Conservation (phyloP, 2,888 invertebrate genomes). For the Pachymerium ferrugineum region DNA sequence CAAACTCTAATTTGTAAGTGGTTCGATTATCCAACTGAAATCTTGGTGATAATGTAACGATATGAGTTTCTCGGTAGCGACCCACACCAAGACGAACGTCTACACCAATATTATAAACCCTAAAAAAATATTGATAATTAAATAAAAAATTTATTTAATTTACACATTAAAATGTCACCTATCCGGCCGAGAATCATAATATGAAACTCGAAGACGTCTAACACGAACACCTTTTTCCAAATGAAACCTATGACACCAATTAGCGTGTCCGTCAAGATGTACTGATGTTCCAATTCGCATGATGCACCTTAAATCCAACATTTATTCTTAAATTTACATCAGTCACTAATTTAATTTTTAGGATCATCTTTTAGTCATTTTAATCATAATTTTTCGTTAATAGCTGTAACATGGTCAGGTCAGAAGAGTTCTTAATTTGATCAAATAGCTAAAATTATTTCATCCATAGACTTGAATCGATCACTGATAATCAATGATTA, state of each 20-base stretch:
- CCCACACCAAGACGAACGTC: slow-evolving; percentile 82
- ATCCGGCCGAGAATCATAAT: slow-evolving; percentile 60
- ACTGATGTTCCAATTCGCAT: slow-evolving; percentile 66
- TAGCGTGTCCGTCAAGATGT: slow-evolving; percentile 54
- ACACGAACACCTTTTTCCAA: slow-evolving; percentile 70
- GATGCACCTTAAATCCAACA: slow-evolving; percentile 41
- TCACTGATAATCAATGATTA: no score
- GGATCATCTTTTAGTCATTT: no score
- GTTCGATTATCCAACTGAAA: slow-evolving; percentile 90
- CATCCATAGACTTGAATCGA: no score
- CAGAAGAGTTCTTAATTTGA: no score
- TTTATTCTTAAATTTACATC: neutral
- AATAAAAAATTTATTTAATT: neutral
- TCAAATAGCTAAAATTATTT: no score
- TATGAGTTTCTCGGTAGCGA: slow-evolving; percentile 80
- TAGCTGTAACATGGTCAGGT: no score
- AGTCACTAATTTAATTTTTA: no score
- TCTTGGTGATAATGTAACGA: slow-evolving; percentile 86
- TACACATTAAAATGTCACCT: slow-evolving; percentile 41
- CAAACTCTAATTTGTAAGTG: slow-evolving; percentile 68
- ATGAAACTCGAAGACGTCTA: slow-evolving; percentile 57
- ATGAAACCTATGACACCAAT: slow-evolving; percentile 84
- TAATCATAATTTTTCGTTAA: no score
- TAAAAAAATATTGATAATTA: slow-evolving; percentile 39
- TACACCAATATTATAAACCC: slow-evolving; percentile 79